A percentile compares a stretch with the other conserved stretches of the same genome.
These are phyloP conservation scores for Rhopalosiphum maidis DNA, from an alignment of 1,140 invertebrate genomes.

Conservation along the genomic window DNA sequence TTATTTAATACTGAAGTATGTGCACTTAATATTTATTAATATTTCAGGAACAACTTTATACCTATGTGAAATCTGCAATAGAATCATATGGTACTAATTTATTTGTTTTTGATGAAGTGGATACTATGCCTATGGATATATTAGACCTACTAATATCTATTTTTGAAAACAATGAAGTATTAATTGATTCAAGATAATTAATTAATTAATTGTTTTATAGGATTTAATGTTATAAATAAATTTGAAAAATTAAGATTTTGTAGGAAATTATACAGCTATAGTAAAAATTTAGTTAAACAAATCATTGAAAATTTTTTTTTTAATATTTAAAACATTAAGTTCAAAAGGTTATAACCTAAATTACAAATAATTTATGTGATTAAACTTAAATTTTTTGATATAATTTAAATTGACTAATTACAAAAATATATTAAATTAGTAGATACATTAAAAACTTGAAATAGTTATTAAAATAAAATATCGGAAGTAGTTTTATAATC, in stretches of 20 bases:
- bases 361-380: background rate
- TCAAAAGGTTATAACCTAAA: background rate
- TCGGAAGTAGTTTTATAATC: no score
- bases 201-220: background rate
- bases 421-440: background rate
- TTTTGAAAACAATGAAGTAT: conserved; percentile 79
- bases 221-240: background rate
- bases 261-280: background rate
- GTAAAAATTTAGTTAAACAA: no score
- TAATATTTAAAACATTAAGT: background rate
- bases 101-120: conserved; percentile 97
- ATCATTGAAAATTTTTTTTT: background rate
- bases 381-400: background rate
- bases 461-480: background rate
- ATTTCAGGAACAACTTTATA: conserved; percentile 67
- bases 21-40: background rate
- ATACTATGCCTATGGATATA: conserved; percentile 86
- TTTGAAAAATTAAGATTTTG: background rate
- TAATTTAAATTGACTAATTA: background rate
- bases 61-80: conserved; percentile 70
- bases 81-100: conserved; percentile 76
- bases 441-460: no score
- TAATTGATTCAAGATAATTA: conserved; percentile 67
- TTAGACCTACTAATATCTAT: conserved; percentile 87
- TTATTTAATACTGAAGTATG: background rate